Base-by-base conservation (phyloP, 2,113 vertebrate species). In the Hemibagrus wyckioides region DNA sequence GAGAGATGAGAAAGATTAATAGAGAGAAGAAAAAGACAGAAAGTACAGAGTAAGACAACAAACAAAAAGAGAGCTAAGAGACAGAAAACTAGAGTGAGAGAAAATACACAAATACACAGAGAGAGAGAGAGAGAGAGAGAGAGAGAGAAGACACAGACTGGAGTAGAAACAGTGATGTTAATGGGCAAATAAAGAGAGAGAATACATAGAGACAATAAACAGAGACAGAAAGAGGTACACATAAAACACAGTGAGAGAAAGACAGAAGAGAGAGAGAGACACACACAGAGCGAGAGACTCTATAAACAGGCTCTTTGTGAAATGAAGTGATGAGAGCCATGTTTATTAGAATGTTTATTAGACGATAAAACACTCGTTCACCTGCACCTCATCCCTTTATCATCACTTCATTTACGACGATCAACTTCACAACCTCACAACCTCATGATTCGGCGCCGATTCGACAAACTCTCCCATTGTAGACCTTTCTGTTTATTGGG, bases 261-360 rank as follows among this genome's bases (percentile, higher is more conserved):
- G 71, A 59, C 44, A 56, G 13, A n/a, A 1, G 19, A 81, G 61
- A 85, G 36, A 41, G 73, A 88, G 75, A 84, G 48, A 23, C 33
- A 82, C 67, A 54, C n/a, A 82, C 19, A 83, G 21, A 76, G 39
- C 15, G 56, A 76, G 67, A n/a, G 73, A 82, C 59, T 36, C 81
- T 33, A 83, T 80, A 80, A 89, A 30, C 50, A 61, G 56, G 17
- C 79, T 71, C 48, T 54, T 83, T 86, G 39, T 87, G 56, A 86
- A 84, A 84, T 86, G 75, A 81, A 39, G 82, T 71, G 15, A 57
- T 15, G 36, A 73, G 23, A 73, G 11, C 6, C 23, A 3, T 50
- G 84, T 83, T 86, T 88, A 77, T 80, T 83, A 77, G 80, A 83
- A 80, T 76, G 80, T 89, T 75, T 39, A 75, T 83, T 54, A 83